Base-by-base conservation (phyloP, 2,113 vertebrate species). In the Copsychus sechellarum region DNA sequence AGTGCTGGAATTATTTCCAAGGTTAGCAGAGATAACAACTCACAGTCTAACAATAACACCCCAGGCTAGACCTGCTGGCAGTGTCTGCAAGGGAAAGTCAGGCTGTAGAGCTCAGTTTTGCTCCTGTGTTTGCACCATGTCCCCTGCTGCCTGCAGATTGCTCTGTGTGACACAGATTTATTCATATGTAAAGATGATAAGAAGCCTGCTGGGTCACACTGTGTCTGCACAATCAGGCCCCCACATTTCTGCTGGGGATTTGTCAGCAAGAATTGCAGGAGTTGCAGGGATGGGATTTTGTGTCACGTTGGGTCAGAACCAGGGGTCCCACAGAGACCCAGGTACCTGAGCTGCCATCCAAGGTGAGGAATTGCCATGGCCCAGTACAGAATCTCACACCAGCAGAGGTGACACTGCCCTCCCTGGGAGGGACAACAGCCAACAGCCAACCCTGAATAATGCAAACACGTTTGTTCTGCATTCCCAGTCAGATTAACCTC, bases 401-500 rank as follows among this genome's bases (percentile, higher is more conserved):
- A 42, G 28, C 2, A 17, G 40, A 42, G 48, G 36, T 1, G 11
- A 19, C 20, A 3, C 25, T 56, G 64, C n/a, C 17, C n/a, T 12
- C 6, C 5, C 8, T 5, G 31, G 22, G 13, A 71, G 45, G 73
- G 76, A 84, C 7, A 2, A 8, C 61, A 47, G 5, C 19, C 19
- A 45, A 2, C 5, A 64, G 40, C 28, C 24, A 42, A 0, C 29
- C 31, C 22, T 24, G 36, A 61, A 36, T 3, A 48, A n/a, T 1
- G 26, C 40, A 33, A 31, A 47, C 0, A 4, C 5, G 0, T 57
- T 48, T 66, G 0, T 19, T 47, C 51, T 77, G 54, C 23, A 6
- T 50, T 58, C 58, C 38, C 36, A 14, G 19, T 19, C 29, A 23
- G 42, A 17, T 60, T 6, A 53, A 40, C 7, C 23, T 67, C 38